A percentile compares a stretch with the other conserved stretches of the same genome.
Evolutionary conservation across 2,888 invertebrate genomes (phyloP).

Genomic region (Petrophora chlorosata): DNA sequence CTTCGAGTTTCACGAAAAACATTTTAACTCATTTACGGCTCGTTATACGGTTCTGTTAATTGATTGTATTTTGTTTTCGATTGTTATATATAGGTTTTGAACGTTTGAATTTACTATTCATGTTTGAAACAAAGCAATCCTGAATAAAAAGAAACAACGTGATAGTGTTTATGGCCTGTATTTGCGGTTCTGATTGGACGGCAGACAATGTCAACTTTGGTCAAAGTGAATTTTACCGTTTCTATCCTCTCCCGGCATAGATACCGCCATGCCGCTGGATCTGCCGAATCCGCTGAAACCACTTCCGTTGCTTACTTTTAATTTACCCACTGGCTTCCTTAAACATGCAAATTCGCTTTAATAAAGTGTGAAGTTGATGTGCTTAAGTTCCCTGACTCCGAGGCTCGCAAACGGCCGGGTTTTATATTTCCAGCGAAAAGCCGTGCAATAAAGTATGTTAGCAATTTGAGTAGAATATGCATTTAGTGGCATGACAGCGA

Average conservation of each 20-base stretch:
- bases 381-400: constrained; percentile 21
- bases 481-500: constrained; percentile 62
- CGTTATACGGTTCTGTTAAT: not conserved
- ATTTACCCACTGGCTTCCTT: constrained; percentile 16
- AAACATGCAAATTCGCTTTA: constrained; percentile 26
- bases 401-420: constrained; percentile 44
- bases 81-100: not conserved
- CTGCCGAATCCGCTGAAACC: not conserved
- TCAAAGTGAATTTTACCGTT: constrained; percentile 19
- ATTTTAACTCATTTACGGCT: constrained; percentile 7
- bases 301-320: constrained; percentile 16
- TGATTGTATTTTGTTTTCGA: not conserved
- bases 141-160: constrained; percentile 19
- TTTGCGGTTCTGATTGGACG: constrained; percentile 37
- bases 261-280: constrained; percentile 1
- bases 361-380: constrained; percentile 32
- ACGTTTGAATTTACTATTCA: not conserved
- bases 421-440: constrained; percentile 56
- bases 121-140: constrained; percentile 3
- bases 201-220: constrained; percentile 37
- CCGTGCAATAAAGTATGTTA: constrained; percentile 58
- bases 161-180: constrained; percentile 21
- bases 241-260: constrained; percentile 1
- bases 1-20: constrained; percentile 3
- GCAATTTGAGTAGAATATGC: constrained; percentile 67